phyloP scores from a whole-genome alignment of 1,140 invertebrate genomes.

The Stegodyphus mimosarum region DNA sequence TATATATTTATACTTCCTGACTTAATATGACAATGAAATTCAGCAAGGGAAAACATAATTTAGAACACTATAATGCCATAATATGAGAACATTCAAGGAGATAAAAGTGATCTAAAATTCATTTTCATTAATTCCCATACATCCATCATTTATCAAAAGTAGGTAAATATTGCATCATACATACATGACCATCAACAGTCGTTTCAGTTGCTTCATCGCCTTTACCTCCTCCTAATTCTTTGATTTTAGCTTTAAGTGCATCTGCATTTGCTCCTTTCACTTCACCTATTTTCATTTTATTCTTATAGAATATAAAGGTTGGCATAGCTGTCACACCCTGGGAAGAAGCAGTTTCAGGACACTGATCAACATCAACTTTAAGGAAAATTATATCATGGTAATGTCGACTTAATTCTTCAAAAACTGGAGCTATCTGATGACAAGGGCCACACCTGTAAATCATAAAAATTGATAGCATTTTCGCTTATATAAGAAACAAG shows the following conservation, averaged over 20 bases:
- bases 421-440: slow-evolving; percentile 85
- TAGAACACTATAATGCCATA: neutral
- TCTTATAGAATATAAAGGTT: slow-evolving; percentile 96
- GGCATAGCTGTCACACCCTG: slow-evolving; percentile 96
- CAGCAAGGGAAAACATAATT: no score
- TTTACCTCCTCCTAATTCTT: slow-evolving; percentile 82
- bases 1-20: no score
- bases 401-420: slow-evolving; percentile 84
- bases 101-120: neutral
- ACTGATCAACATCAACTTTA: slow-evolving; percentile 94
- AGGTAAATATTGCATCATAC: neutral
- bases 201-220: slow-evolving; percentile 62
- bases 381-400: slow-evolving; percentile 92
- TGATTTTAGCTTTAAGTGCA: slow-evolving; percentile 87
- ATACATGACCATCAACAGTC: slow-evolving; percentile 60
- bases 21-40: no score
- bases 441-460: slow-evolving; percentile 66
- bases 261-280: slow-evolving; percentile 86
- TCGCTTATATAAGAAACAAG: no score
- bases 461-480: no score
- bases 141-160: neutral
- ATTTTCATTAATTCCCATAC: neutral
- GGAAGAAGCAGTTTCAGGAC: slow-evolving; percentile 80
- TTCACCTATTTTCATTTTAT: slow-evolving; percentile 82
- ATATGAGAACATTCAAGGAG: neutral